These are phyloP conservation scores for Dipodomys stephensi DNA, from an alignment of 2,113 vertebrate genomes.

Conservation along the genomic window DNA sequence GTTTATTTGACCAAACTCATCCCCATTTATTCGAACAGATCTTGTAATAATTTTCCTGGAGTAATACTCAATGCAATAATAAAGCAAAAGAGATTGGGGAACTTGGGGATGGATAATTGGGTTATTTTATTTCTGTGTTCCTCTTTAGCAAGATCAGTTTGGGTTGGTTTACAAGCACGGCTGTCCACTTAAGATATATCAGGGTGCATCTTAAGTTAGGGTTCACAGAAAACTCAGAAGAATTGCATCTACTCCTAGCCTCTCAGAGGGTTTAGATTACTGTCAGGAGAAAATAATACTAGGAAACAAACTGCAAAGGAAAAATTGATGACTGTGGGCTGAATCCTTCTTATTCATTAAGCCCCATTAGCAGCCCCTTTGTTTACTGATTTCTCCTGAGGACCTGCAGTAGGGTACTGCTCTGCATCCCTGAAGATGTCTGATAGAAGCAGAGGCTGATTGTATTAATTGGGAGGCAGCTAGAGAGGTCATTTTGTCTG, in stretches of 20 bases:
- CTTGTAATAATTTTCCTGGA: slow-evolving; percentile 1
- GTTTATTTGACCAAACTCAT: slow-evolving; percentile 36
- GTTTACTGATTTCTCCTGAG: slow-evolving; percentile 52
- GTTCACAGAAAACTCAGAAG: background rate
- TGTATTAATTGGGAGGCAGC: slow-evolving; percentile 77
- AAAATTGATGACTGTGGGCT: background rate
- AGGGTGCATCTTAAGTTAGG: background rate
- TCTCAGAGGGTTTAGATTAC: background rate
- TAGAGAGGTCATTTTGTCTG: slow-evolving; percentile 75
- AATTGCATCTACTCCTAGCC: background rate
- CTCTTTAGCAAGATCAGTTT: slow-evolving; percentile 8
- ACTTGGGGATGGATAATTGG: background rate
- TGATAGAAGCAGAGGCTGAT: slow-evolving; percentile 59
- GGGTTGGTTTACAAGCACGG: slow-evolving; percentile 21
- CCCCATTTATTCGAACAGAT: background rate
- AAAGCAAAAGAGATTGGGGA: background rate
- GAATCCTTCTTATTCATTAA: slow-evolving; percentile 30
- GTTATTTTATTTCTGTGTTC: background rate
- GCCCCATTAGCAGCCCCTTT: background rate
- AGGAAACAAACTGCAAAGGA: slow-evolving; percentile 11
- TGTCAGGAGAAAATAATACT: slow-evolving; percentile 32
- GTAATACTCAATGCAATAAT: background rate
- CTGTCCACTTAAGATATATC: background rate
- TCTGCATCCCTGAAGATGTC: slow-evolving; percentile 63
- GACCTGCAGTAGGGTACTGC: background rate